Evolutionary conservation across 2,113 vertebrate species (phyloP).

Genomic region (Phalacrocorax carbo): DNA sequence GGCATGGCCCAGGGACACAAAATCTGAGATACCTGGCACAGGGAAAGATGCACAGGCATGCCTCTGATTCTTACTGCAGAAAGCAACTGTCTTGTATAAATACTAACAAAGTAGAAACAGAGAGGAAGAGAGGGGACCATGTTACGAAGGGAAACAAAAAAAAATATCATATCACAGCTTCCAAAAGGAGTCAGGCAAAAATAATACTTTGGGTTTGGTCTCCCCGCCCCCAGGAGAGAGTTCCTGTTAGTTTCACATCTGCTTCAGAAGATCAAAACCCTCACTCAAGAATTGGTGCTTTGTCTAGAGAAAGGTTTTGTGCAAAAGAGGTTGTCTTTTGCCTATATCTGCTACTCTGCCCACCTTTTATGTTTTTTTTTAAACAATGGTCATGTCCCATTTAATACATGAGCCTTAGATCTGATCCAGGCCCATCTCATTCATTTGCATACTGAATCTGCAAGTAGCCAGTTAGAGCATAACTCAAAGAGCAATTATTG

Average conservation of each 20-base stretch:
- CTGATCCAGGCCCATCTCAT: background rate
- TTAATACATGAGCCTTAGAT: background rate
- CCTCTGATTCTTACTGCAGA: background rate
- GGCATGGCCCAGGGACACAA: background rate
- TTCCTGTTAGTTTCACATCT: background rate
- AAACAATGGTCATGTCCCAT: background rate
- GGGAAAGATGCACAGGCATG: background rate
- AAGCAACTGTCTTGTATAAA: background rate
- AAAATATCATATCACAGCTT: background rate
- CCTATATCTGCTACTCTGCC: background rate
- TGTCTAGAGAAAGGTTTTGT: background rate
- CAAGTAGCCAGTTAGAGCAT: background rate
- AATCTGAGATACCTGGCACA: background rate
- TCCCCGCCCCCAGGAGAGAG: background rate
- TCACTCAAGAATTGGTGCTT: background rate
- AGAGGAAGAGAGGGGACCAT: background rate
- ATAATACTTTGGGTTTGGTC: background rate
- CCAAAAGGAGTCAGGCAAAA: background rate
- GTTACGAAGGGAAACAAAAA: background rate
- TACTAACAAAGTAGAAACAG: background rate
- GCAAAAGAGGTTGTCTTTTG: background rate
- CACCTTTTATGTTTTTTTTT: background rate
- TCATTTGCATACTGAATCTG: background rate
- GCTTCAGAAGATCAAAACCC: background rate
- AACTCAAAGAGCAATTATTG: background rate